These are phyloP conservation scores for Ancistrus triradiatus DNA, from an alignment of 2,113 vertebrate species.

Conservation along the genomic window DNA sequence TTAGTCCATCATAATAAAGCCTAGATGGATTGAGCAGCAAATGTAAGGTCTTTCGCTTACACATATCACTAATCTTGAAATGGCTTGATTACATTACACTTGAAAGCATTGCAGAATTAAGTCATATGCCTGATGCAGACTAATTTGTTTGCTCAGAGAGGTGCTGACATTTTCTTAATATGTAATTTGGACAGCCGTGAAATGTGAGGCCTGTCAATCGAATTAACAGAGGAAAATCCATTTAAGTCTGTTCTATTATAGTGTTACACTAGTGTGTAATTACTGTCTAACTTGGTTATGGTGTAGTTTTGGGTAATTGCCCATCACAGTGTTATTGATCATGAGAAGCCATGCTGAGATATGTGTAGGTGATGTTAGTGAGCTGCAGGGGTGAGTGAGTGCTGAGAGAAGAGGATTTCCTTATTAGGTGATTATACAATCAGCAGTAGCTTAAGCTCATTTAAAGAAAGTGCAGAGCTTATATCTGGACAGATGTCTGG, in stretches of 20 bases:
- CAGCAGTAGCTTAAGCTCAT: too few species aligned
- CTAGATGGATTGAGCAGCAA: too few species aligned
- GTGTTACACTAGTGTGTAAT: constrained; percentile 5
- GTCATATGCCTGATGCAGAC: constrained; percentile 10
- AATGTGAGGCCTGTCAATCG: constrained; percentile 24
- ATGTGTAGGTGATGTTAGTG: constrained; percentile 5
- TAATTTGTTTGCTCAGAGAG: constrained; percentile 14
- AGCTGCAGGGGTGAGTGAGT: neutral
- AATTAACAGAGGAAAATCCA: constrained; percentile 24
- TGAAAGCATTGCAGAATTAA: too few species aligned
- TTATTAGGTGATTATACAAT: too few species aligned
- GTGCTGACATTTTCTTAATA: neutral
- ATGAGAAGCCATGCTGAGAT: neutral
- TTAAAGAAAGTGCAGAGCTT: too few species aligned
- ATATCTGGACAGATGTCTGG: too few species aligned
- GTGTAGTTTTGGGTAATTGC: constrained; percentile 17
- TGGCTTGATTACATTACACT: constrained; percentile 24
- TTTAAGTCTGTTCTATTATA: constrained; percentile 23
- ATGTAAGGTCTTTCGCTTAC: too few species aligned
- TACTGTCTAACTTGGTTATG: constrained; percentile 11
- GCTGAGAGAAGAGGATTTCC: neutral
- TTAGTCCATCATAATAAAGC: too few species aligned
- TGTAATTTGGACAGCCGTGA: constrained; percentile 19
- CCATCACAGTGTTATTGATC: constrained; percentile 20
- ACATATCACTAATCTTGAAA: too few species aligned